These are phyloP conservation scores for Nothobranchius kuhntae DNA, from an alignment of 2,113 vertebrate species.

Conservation along the genomic window DNA sequence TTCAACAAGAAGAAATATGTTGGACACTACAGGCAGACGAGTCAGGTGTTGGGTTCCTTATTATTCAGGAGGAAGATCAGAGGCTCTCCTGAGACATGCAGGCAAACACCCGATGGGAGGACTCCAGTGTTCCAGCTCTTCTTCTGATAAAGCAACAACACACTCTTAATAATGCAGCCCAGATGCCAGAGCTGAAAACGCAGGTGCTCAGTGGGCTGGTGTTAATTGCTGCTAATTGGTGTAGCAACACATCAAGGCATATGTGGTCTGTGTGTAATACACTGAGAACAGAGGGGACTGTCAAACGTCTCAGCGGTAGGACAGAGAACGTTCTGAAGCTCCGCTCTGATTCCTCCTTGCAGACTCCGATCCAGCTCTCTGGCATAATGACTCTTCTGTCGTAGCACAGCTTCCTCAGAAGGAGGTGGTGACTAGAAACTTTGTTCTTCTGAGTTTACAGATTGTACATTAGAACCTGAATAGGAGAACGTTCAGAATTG, in stretches of 20 bases:
- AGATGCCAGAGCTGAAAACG: conserved; percentile 68
- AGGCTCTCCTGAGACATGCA: conserved; percentile 26
- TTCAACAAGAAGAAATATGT: conserved; percentile 27
- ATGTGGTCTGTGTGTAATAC: conserved; percentile 38
- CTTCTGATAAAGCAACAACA: conserved; percentile 64
- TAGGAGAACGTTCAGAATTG: no score
- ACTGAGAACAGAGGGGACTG: conserved; percentile 46
- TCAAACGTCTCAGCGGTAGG: conserved; percentile 37
- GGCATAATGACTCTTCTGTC: neutral
- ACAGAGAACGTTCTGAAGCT: conserved; percentile 29
- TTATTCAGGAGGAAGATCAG: conserved; percentile 7
- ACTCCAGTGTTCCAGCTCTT: conserved; percentile 51
- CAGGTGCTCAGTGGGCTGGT: conserved; percentile 76
- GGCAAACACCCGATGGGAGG: conserved; percentile 20
- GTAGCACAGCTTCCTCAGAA: neutral
- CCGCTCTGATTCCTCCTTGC: conserved; percentile 4
- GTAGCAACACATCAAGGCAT: conserved; percentile 73
- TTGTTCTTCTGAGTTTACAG: no score
- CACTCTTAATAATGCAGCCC: conserved; percentile 66
- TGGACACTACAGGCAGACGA: conserved; percentile 30
- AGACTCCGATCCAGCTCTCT: neutral
- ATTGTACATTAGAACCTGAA: no score
- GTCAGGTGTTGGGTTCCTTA: conserved; percentile 3
- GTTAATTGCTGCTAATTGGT: conserved; percentile 85
- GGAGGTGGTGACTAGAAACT: no score